Evolutionary conservation across 2,888 invertebrate genomes (phyloP), one percentile per base, ranked within the genome.

Genomic region (Tachina fera): DNA sequence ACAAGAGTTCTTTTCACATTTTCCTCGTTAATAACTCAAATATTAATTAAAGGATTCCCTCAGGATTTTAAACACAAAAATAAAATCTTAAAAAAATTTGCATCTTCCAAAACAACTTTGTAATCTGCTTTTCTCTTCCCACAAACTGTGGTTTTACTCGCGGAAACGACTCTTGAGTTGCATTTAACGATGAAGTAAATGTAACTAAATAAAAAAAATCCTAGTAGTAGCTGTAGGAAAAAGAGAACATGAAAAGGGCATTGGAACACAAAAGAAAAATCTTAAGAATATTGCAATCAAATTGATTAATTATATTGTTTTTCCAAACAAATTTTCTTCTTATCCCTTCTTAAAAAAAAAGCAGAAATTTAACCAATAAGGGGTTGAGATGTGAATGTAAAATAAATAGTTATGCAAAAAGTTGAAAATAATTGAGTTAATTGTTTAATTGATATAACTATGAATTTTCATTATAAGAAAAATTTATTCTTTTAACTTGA

Each of bases 41-140:
- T 71, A 61, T 45, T 63, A 78, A 78, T 78, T 70, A 61, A 53
- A 53, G 61, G 16, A 53, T 53, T 51, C n/a, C 43, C n/a, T 31
- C 1, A 49, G 49, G 70, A 22, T 43, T 45, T 61, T 67, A n/a
- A 77, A 19, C 47, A 47, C 14, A 39, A 1, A 61, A 41, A n/a
- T 10, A 11, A 43, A 61, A 61, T 16, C 6, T 51, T 13, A 9
- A 16, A 4, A 51, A 19, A 11, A 31, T 49, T 49, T 49, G 14
- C 13, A 6, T n/a, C 22, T 22, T 56, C 2, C 14, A 13, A 31
- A 14, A 8, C 31, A 14, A 31, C 31, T 31, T 31, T 31, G 31
- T 31, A 31, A 31, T 31, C 31, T 31, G 8, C 9, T 22, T 31
- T 31, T 39, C 39, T 10, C 1, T 31, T 31, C 6, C 10, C 4